Percentiles rank a stretch among this genome's conserved stretches.
phyloP scores from a whole-genome alignment of 2,888 invertebrate species.

The Athalia circularis region DNA sequence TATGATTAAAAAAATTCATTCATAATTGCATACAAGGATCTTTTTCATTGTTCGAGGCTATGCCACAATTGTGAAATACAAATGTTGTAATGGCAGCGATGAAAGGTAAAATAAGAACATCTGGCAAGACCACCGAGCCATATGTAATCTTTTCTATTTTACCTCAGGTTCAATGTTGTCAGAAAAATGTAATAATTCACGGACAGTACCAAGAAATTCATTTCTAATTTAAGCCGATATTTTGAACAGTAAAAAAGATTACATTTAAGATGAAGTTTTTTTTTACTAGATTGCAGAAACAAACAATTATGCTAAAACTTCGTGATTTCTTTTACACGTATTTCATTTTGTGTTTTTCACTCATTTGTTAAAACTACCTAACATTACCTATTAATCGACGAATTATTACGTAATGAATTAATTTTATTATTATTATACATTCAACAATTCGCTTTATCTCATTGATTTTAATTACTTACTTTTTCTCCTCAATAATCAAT shows the following conservation, averaged over 20 bases:
- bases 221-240: slow-evolving; percentile 2
- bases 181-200: slow-evolving; percentile 12
- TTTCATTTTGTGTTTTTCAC: slow-evolving; percentile 38
- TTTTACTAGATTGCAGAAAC: slow-evolving; percentile 14
- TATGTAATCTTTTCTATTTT: not conserved
- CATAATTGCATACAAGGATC: not conserved
- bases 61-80: not conserved
- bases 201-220: not conserved
- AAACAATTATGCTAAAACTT: slow-evolving; percentile 11
- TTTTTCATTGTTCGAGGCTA: not conserved
- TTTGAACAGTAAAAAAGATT: not conserved
- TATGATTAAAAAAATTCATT: slow-evolving; percentile 2
- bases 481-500: slow-evolving; percentile 36
- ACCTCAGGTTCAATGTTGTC: not conserved
- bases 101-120: not conserved
- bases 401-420: slow-evolving; percentile 50
- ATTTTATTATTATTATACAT: slow-evolving; percentile 52
- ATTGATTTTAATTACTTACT: slow-evolving; percentile 42
- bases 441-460: slow-evolving; percentile 48
- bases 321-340: slow-evolving; percentile 17
- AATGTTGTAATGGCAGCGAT: not conserved
- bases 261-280: not conserved
- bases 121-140: not conserved
- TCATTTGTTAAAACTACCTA: slow-evolving; percentile 48
- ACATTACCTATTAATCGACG: slow-evolving; percentile 47